Percentiles rank a stretch among this genome's conserved stretches.
These are phyloP conservation scores for Plagiodera versicolora DNA, from an alignment of 2,888 invertebrate genomes.

Conservation along the genomic window DNA sequence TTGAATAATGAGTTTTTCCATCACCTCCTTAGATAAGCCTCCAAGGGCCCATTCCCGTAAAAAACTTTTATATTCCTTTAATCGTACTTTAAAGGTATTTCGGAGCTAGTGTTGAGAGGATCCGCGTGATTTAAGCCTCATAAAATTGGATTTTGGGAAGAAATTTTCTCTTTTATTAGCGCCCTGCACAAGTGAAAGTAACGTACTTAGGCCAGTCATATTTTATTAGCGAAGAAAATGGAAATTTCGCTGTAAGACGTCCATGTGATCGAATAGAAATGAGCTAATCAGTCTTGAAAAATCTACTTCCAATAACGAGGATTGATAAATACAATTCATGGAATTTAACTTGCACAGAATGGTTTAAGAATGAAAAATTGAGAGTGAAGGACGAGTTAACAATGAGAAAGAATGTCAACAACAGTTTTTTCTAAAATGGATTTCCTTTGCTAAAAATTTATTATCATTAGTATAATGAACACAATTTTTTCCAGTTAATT, in stretches of 20 bases:
- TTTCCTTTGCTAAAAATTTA: too few relatives aligned
- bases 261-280: not conserved
- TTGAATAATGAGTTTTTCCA: not conserved
- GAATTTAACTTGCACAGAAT: too few relatives aligned
- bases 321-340: too few relatives aligned
- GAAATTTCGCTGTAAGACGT: not conserved
- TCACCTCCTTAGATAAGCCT: not conserved
- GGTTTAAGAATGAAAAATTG: too few relatives aligned
- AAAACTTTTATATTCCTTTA: constrained; percentile 1
- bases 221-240: not conserved
- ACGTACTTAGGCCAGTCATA: not conserved
- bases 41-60: not conserved
- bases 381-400: too few relatives aligned
- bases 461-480: too few relatives aligned
- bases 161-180: not conserved
- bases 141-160: constrained; percentile 22
- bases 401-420: too few relatives aligned
- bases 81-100: not conserved
- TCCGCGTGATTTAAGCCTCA: constrained; percentile 22
- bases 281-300: not conserved
- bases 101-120: constrained; percentile 18
- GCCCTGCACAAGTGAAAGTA: not conserved
- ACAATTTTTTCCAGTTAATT: too few relatives aligned
- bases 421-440: too few relatives aligned
- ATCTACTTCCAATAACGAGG: too few relatives aligned